Evolutionary conservation across 2,797 vertebrate genomes (phyloP), one percentile per base, ranked within the genome.

Genomic region (Danio jaintianensis): DNA sequence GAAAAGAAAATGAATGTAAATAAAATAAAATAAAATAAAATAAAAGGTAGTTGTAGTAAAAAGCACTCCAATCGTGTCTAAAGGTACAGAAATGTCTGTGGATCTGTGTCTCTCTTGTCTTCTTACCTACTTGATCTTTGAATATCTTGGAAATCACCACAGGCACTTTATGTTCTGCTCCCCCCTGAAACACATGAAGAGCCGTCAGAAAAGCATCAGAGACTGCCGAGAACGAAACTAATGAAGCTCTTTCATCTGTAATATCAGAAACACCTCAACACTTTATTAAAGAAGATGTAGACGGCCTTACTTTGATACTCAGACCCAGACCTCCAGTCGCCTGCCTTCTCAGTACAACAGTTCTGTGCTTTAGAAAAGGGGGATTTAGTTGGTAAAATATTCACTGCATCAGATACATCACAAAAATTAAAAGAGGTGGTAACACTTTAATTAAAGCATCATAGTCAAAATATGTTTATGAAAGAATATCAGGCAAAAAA

Each of bases 321-420:
- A 98, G 92, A 90, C 97, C 97, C 92, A 98, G 94, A 90, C 96
- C 94, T 74, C 96, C 96, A 90, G 94, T 90, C 85, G 93, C 93
- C 89, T 97, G 95, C 95, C 96, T 95, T 91, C 63, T 94, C 91
- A 98, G 96, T 90, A 95, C 95, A 94, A 98, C 96, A 92, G 96
- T 96, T 96, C 97, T 97, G 96, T 95, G 96, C 97, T 98, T 97
- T 97, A 98, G 94, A 96, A 96, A 95, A 94, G 91, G 90, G 91
- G 91, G 93, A 91, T 93, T 94, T 93, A 88, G 91, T 91, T 93
- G 92, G 93, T 91, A 93, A 93, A 91, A 85, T 87, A 88, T 91
- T 89, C 86, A 85, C 66, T 73, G 75, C 83, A 87, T 86, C 75
- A 84, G 61, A 5, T 48, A 61, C 63, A 55, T 50, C 2, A 18